These are phyloP conservation scores for Callospermophilus lateralis DNA, from an alignment of 2,113 vertebrate genomes.

Conservation along the genomic window DNA sequence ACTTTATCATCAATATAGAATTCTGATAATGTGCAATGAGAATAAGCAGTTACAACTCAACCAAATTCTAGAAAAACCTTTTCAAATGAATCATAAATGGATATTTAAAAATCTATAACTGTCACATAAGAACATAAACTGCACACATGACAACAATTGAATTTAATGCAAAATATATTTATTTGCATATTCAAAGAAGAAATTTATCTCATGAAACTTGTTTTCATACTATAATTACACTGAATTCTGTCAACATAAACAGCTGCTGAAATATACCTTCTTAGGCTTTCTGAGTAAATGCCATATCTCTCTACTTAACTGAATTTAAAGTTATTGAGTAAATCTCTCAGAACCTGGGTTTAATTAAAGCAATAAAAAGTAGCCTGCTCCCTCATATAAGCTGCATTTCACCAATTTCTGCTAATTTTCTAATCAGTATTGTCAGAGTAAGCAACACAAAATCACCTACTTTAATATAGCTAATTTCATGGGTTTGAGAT, in stretches of 20 bases:
- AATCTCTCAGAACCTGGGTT: neutral
- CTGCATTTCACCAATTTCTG: neutral
- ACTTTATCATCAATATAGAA: neutral
- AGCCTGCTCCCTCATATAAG: neutral
- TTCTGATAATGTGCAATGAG: neutral
- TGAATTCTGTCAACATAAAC: neutral
- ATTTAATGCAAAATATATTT: conserved; percentile 50
- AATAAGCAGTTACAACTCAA: neutral
- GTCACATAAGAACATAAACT: conserved; percentile 13
- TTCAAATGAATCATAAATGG: conserved; percentile 43
- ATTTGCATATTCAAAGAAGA: neutral
- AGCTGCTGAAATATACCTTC: neutral
- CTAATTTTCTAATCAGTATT: neutral
- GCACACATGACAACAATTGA: neutral
- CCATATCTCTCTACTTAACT: neutral
- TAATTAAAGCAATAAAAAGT: conserved; percentile 15
- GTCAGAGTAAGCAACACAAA: neutral
- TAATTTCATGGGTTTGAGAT: neutral
- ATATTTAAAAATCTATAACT: conserved; percentile 22
- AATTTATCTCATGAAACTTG: neutral
- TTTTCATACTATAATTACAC: neutral
- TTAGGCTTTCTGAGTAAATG: neutral
- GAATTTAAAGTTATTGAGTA: neutral
- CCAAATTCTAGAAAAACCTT: neutral
- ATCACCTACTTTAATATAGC: neutral